Evolutionary conservation across 2,797 vertebrate genomes (phyloP).

Genomic region (Uromys caudimaculatus): DNA sequence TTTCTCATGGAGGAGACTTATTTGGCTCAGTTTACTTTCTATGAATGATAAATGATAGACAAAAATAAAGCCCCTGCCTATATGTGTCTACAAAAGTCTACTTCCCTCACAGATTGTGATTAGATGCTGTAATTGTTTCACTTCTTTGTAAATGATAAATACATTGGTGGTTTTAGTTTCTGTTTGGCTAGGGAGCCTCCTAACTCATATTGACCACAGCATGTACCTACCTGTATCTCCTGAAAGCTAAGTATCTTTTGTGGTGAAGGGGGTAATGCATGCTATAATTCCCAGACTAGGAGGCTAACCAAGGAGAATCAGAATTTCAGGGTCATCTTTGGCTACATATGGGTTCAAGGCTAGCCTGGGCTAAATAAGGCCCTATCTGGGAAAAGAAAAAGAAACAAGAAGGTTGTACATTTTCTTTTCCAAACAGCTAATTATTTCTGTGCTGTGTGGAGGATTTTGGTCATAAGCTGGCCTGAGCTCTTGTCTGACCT

Average conservation of each 20-base stretch:
- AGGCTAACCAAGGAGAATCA: neutral
- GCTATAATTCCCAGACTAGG: neutral
- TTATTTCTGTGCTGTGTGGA: constrained; percentile 66
- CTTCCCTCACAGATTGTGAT: constrained; percentile 23
- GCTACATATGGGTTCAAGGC: neutral
- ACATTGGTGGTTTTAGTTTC: constrained; percentile 57
- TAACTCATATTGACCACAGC: constrained; percentile 40
- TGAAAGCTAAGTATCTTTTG: constrained; percentile 34
- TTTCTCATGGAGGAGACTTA: constrained; percentile 80
- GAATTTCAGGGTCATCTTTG: neutral
- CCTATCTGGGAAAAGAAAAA: neutral
- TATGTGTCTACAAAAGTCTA: neutral
- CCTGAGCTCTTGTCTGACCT: constrained; percentile 53
- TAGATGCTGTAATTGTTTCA: constrained; percentile 57
- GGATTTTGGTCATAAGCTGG: constrained; percentile 55
- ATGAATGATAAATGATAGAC: constrained; percentile 66
- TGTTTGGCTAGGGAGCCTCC: constrained; percentile 66
- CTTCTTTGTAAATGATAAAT: constrained; percentile 56
- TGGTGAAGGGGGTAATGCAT: neutral
- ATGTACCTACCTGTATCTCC: neutral
- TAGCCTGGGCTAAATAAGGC: neutral
- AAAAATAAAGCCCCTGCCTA: constrained; percentile 57
- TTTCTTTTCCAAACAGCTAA: constrained; percentile 44
- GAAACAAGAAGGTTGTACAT: neutral
- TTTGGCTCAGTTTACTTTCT: constrained; percentile 63